Evolutionary conservation across 2,888 invertebrate genomes (phyloP).

Genomic region (Calliphora vomitoria): DNA sequence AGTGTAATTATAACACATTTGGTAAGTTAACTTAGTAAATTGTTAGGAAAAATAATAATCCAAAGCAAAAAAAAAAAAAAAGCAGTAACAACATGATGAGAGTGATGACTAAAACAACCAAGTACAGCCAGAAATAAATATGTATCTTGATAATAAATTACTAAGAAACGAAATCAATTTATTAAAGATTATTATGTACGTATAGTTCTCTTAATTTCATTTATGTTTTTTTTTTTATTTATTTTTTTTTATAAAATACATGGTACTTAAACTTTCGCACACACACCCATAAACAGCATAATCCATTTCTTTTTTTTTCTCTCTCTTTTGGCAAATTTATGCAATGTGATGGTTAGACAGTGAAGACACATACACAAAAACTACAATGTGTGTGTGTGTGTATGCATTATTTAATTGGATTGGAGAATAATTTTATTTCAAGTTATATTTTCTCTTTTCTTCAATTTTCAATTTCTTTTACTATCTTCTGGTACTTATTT

Average conservation of each 20-base stretch:
- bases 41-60: conserved; percentile 49
- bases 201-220: conserved; percentile 12
- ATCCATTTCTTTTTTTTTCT: too few species aligned
- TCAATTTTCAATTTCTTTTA: not conserved
- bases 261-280: not conserved
- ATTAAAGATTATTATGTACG: conserved; percentile 52
- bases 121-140: conserved; percentile 15
- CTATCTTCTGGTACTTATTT: conserved; percentile 28
- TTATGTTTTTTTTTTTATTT: conserved; percentile 2
- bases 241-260: not conserved
- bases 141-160: conserved; percentile 44
- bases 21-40: conserved; percentile 65
- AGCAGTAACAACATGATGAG: conserved; percentile 19
- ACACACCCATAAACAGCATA: not conserved
- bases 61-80: too few species aligned
- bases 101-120: not conserved
- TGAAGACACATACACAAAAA: too few species aligned
- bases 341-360: not conserved
- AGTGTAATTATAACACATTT: conserved; percentile 66
- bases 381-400: not conserved
- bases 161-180: conserved; percentile 48
- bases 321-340: conserved; percentile 13
- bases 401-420: conserved; percentile 52
- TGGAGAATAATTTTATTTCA: conserved; percentile 13
- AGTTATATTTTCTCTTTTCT: not conserved